Evolutionary conservation across 2,888 invertebrate genomes (phyloP).

Genomic region (Bimastos eiseni): DNA sequence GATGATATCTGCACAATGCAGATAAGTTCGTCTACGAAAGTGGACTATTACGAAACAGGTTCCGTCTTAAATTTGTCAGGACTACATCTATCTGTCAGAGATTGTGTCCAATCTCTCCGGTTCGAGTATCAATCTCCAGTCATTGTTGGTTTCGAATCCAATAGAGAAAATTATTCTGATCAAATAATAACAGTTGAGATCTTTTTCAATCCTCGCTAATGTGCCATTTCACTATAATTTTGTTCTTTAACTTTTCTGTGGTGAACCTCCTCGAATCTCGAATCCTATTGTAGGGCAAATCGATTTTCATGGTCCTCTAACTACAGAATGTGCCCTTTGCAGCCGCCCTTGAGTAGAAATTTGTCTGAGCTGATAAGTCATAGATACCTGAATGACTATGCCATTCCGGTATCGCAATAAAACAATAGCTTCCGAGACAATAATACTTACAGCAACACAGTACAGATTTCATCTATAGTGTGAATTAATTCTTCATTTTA

Average conservation of each 20-base stretch:
- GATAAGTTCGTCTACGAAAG: background rate
- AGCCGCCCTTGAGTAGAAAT: background rate
- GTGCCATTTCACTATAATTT: too few relatives aligned
- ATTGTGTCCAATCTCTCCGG: too few relatives aligned
- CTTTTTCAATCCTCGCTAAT: too few relatives aligned
- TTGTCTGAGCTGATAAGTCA: background rate
- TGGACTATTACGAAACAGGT: background rate
- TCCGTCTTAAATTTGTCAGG: background rate
- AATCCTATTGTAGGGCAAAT: too few relatives aligned
- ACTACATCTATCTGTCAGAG: too few relatives aligned
- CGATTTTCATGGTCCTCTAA: too few relatives aligned
- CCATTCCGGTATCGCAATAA: background rate
- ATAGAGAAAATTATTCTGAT: background rate
- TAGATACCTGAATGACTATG: background rate
- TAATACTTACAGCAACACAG: background rate
- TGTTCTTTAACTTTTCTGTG: too few relatives aligned
- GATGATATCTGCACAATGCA: background rate
- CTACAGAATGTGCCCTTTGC: too few relatives aligned
- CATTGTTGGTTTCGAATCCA: background rate
- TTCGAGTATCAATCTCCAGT: background rate
- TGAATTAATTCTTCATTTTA: background rate
- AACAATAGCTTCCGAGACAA: background rate
- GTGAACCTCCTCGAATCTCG: too few relatives aligned
- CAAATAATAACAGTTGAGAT: too few relatives aligned
- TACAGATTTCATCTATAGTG: background rate